Conservation (phyloP, 2,113 vertebrate genomes). For the Rutilus rutilus region DNA sequence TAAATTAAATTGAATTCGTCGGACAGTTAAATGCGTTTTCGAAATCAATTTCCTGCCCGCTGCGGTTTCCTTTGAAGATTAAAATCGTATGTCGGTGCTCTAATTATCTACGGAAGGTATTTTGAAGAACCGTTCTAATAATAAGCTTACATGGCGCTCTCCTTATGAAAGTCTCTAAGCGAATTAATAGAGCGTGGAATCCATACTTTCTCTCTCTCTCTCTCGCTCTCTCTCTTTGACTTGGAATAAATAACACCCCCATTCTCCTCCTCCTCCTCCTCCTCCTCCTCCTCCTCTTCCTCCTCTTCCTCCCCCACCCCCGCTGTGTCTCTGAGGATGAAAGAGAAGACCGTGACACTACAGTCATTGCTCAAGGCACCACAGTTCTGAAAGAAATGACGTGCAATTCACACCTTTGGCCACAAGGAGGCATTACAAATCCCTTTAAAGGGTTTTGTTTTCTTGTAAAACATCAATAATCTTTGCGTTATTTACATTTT, state of each 20-base stretch:
- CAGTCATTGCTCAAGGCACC: slow-evolving; percentile 54
- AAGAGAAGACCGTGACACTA: slow-evolving; percentile 64
- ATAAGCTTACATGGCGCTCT: slow-evolving; percentile 72
- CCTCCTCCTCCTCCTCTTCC: background rate
- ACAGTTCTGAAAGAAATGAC: slow-evolving; percentile 27
- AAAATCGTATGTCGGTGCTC: slow-evolving; percentile 75
- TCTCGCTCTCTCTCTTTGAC: slow-evolving; percentile 4
- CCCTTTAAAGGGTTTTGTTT: background rate
- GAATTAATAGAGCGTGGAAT: slow-evolving; percentile 76
- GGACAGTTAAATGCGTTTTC: slow-evolving; percentile 76
- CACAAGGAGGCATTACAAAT: slow-evolving; percentile 69
- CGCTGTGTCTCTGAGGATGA: slow-evolving; percentile 58
- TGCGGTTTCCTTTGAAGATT: slow-evolving; percentile 78
- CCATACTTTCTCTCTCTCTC: slow-evolving; percentile 57
- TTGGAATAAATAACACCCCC: slow-evolving; percentile 61
- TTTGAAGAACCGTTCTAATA: slow-evolving; percentile 74
- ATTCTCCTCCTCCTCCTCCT: background rate
- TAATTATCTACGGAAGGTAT: slow-evolving; percentile 77
- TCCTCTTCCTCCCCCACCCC: slow-evolving; percentile 57
- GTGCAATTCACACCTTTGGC: slow-evolving; percentile 46
- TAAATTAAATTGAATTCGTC: slow-evolving; percentile 70
- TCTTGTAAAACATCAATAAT: too few species aligned
- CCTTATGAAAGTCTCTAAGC: slow-evolving; percentile 66
- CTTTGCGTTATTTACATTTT: too few species aligned
- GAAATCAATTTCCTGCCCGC: slow-evolving; percentile 74